Percentiles rank a stretch among this genome's conserved stretches.
Evolutionary conservation across 2,797 vertebrate species (phyloP).

Genomic region (Argya squamiceps): DNA sequence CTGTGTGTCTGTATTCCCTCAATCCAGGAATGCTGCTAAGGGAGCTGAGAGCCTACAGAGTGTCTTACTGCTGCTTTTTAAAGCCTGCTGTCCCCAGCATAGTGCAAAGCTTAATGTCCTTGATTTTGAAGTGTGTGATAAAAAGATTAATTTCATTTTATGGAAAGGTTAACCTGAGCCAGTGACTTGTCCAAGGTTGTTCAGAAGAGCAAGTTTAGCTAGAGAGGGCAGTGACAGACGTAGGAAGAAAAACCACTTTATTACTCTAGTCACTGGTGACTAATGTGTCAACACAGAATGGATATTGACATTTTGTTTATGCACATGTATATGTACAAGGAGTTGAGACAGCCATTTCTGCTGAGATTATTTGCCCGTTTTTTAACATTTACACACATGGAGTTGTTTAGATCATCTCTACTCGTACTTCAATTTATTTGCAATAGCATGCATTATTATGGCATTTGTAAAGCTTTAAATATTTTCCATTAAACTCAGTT

Average conservation of each 20-base stretch:
- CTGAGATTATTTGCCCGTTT: not conserved
- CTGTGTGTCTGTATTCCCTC: not conserved
- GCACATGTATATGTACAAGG: not conserved
- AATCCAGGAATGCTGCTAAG: not conserved
- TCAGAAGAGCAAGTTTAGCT: not conserved
- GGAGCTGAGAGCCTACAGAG: not conserved
- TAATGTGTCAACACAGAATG: not conserved
- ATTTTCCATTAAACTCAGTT: not conserved
- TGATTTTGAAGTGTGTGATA: constrained; percentile 7
- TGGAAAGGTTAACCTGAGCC: not conserved
- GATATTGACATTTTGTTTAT: not conserved
- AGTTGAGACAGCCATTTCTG: not conserved
- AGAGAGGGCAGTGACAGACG: not conserved
- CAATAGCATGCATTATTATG: not conserved
- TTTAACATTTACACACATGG: not conserved
- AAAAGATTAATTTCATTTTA: constrained; percentile 41
- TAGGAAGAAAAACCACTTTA: not conserved
- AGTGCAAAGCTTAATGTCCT: constrained; percentile 4
- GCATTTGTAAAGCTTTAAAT: not conserved
- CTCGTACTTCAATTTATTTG: not conserved
- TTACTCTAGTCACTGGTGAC: not conserved
- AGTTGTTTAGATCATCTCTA: not conserved
- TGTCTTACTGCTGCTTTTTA: not conserved
- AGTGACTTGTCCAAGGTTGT: not conserved
- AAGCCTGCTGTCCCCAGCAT: not conserved